A percentile compares a stretch with the other conserved stretches of the same genome.
phyloP scores from a whole-genome alignment of 2,888 invertebrate genomes.

The Aphidoletes aphidimyza region DNA sequence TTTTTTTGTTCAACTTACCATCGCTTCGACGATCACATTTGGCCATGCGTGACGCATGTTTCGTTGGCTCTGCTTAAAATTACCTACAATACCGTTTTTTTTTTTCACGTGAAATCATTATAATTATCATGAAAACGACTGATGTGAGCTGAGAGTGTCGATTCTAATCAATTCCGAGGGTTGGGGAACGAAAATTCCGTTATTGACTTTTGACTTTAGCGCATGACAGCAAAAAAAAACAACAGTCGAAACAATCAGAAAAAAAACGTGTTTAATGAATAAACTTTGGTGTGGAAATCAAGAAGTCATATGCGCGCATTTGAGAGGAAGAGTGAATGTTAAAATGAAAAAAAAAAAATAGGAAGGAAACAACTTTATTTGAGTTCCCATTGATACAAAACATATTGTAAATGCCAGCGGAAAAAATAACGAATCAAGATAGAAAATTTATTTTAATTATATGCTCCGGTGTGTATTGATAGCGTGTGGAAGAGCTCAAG shows the following conservation, averaged over 20 bases:
- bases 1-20: background rate
- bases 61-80: background rate
- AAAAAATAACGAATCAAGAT: constrained; percentile 21
- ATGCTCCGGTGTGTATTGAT: background rate
- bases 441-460: constrained; percentile 18
- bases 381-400: background rate
- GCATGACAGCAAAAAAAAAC: background rate
- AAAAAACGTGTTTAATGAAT: constrained; percentile 42
- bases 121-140: background rate
- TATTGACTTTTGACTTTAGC: constrained; percentile 52
- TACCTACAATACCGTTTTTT: background rate
- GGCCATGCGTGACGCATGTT: constrained; percentile 12
- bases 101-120: constrained; percentile 22
- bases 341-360: background rate
- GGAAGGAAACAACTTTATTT: constrained; percentile 37
- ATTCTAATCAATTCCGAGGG: background rate
- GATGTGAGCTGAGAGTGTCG: background rate
- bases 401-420: background rate
- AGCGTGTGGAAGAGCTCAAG: background rate
- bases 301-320: background rate
- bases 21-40: constrained; percentile 5
- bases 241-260: background rate
- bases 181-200: constrained; percentile 52
- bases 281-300: constrained; percentile 9
- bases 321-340: background rate